Percentiles rank a stretch among this genome's conserved stretches.
Conservation (phyloP, 2,113 vertebrate genomes). For the Caranx ignobilis region DNA sequence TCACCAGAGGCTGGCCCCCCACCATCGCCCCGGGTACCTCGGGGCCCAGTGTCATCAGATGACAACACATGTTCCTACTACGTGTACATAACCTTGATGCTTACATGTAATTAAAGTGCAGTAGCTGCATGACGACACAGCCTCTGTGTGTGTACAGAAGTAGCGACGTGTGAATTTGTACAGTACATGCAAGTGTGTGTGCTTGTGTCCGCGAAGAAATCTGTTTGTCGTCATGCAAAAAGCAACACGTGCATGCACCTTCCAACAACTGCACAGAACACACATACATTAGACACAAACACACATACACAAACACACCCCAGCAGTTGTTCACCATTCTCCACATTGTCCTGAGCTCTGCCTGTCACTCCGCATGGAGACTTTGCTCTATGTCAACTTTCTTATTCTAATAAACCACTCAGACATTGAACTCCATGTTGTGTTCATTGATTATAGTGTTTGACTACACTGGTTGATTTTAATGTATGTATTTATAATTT, state of each 20-base stretch:
- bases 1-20: constrained; percentile 52
- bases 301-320: constrained; percentile 56
- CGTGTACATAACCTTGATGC: constrained; percentile 81
- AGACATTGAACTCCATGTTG: constrained; percentile 60
- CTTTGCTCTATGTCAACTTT: constrained; percentile 84
- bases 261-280: constrained; percentile 59
- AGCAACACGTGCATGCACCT: constrained; percentile 77
- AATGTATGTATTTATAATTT: not conserved
- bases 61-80: constrained; percentile 68
- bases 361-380: constrained; percentile 84
- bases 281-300: constrained; percentile 50
- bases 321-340: constrained; percentile 70
- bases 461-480: not conserved
- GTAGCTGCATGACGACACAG: constrained; percentile 85
- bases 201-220: constrained; percentile 74
- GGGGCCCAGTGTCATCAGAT: constrained; percentile 60
- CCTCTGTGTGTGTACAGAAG: constrained; percentile 81
- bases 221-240: constrained; percentile 72
- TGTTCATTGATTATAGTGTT: constrained; percentile 28
- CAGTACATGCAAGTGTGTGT: constrained; percentile 80
- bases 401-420: constrained; percentile 86
- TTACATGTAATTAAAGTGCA: constrained; percentile 82
- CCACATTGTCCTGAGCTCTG: constrained; percentile 75
- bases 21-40: not conserved
- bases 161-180: constrained; percentile 82